Percentiles rank a stretch among this genome's conserved stretches.
Conservation (phyloP, 2,888 invertebrate species). For the Serripes groenlandicus region DNA sequence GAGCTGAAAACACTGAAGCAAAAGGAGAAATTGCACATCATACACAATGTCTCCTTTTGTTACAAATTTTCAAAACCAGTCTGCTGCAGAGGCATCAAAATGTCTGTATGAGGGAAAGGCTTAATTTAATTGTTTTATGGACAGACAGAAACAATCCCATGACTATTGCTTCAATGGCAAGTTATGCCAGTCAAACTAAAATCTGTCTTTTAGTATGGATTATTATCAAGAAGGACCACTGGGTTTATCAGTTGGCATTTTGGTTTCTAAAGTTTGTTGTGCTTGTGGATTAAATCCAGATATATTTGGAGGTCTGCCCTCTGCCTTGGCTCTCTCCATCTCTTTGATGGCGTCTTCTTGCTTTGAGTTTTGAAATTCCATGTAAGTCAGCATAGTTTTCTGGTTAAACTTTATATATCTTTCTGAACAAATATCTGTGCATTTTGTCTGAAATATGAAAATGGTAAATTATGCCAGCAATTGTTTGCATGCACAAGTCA, state of each 20-base stretch:
- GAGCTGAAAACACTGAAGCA: slow-evolving; percentile 1
- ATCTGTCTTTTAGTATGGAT: too few relatives aligned
- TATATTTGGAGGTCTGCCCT: slow-evolving; percentile 52
- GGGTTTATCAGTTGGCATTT: too few relatives aligned
- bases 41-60: neutral
- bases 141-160: too few relatives aligned
- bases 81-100: neutral
- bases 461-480: too few relatives aligned
- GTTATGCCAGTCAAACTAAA: too few relatives aligned
- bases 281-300: slow-evolving; percentile 39
- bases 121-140: too few relatives aligned
- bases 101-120: neutral
- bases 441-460: slow-evolving; percentile 87
- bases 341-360: slow-evolving; percentile 69
- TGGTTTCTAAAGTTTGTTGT: too few relatives aligned
- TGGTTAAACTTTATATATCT: slow-evolving; percentile 89
- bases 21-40: neutral
- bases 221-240: too few relatives aligned
- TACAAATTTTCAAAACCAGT: slow-evolving; percentile 4
- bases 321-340: slow-evolving; percentile 58
- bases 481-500: too few relatives aligned
- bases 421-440: slow-evolving; percentile 88
- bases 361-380: slow-evolving; percentile 88
- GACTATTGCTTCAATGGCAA: too few relatives aligned
- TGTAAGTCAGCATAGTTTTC: slow-evolving; percentile 89